Conservation (phyloP, 2,113 vertebrate genomes). For the Cromileptes altivelis region DNA sequence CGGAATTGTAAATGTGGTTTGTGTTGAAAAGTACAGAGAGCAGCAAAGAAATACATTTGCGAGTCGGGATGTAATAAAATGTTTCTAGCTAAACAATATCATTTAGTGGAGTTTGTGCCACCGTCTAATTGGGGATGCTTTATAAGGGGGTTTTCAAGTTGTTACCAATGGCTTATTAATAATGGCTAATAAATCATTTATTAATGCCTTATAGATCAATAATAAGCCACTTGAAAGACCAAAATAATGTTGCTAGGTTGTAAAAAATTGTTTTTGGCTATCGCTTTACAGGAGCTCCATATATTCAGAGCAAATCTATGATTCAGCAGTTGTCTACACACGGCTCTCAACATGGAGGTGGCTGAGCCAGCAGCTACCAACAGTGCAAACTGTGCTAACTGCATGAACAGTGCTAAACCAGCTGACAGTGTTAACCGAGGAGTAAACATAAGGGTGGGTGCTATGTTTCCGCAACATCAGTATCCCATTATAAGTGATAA, state of each 20-base stretch:
- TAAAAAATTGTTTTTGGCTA: background rate
- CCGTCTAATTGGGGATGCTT: background rate
- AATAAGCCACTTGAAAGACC: background rate
- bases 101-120: background rate
- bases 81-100: background rate
- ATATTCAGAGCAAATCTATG: too few relatives aligned
- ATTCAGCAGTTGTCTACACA: too few relatives aligned
- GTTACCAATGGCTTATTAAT: background rate
- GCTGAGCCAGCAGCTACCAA: too few relatives aligned
- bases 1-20: slow-evolving; percentile 51
- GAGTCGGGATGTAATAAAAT: background rate
- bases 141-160: background rate
- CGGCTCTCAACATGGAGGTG: too few relatives aligned
- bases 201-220: background rate
- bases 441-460: too few relatives aligned
- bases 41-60: slow-evolving; percentile 5
- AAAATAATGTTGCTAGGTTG: background rate
- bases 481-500: too few relatives aligned
- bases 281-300: too few relatives aligned
- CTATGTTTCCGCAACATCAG: too few relatives aligned
- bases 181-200: background rate
- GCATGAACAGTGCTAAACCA: too few relatives aligned
- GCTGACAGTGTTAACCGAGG: too few relatives aligned
- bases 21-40: slow-evolving; percentile 35
- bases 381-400: too few relatives aligned